Evolutionary conservation across 2,888 invertebrate genomes (phyloP).

Genomic region (Physocephala rufipes): DNA sequence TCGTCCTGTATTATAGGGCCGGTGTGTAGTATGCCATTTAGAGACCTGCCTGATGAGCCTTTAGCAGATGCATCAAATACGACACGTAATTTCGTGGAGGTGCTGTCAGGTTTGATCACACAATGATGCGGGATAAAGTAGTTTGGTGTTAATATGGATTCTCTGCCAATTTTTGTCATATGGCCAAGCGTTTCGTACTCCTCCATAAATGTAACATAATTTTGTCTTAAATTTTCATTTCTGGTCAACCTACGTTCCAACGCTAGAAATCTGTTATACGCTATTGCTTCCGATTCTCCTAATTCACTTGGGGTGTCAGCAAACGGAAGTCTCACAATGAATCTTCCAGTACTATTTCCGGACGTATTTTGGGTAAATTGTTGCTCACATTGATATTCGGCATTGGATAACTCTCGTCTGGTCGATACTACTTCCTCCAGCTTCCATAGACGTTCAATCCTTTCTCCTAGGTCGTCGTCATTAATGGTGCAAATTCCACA

Average conservation of each 20-base stretch:
- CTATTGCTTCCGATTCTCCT: too few species aligned
- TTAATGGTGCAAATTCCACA: not conserved
- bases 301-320: not conserved
- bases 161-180: too few species aligned
- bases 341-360: not conserved
- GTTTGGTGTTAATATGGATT: too few species aligned
- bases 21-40: not conserved
- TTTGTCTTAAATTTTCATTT: too few species aligned
- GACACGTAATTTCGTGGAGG: not conserved
- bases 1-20: not conserved
- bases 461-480: not conserved
- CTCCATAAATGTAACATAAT: too few species aligned
- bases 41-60: not conserved
- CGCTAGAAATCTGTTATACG: too few species aligned
- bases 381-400: not conserved
- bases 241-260: too few species aligned
- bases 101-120: not conserved
- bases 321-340: constrained; percentile 1
- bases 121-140: not conserved
- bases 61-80: not conserved
- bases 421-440: not conserved
- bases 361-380: constrained; percentile 2
- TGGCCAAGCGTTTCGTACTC: too few species aligned
- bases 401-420: not conserved
- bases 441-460: constrained; percentile 4